Conservation (phyloP, 2,888 invertebrate genomes). For the Cryptophagus acutangulus region DNA sequence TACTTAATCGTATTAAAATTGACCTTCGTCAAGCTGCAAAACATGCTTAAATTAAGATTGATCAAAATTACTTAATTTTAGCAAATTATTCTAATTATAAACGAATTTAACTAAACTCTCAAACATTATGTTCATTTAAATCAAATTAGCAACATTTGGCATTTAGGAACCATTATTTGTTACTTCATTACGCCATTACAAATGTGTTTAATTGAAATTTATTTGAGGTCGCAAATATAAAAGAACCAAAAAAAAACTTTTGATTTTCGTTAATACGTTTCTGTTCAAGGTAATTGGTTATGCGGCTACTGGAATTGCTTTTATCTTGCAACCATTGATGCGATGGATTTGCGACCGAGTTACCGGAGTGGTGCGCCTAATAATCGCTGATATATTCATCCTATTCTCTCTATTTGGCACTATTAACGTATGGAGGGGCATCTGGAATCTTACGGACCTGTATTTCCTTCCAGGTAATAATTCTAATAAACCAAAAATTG, state of each 20-base stretch:
- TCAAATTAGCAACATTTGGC: not conserved
- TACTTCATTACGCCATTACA: no score
- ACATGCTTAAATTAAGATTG: no score
- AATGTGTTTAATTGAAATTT: no score
- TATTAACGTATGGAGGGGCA: conserved; percentile 83
- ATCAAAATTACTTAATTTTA: no score
- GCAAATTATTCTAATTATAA: no score
- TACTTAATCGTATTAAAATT: no score
- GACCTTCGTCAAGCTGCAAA: no score
- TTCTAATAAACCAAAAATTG: no score
- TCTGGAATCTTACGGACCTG: conserved; percentile 76
- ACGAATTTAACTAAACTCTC: not conserved
- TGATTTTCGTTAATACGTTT: conserved; percentile 27
- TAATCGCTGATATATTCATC: conserved; percentile 72
- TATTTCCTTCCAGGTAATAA: conserved; percentile 72
- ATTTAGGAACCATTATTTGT: no score
- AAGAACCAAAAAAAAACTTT: no score
- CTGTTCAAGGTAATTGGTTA: conserved; percentile 78
- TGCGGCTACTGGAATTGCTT: conserved; percentile 65
- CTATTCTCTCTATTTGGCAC: conserved; percentile 74
- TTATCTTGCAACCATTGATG: conserved; percentile 69
- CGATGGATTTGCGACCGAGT: conserved; percentile 65
- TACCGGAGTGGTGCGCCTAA: conserved; percentile 61
- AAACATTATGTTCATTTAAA: no score
- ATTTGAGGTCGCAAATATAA: no score